Percentiles rank a stretch among this genome's conserved stretches.
phyloP scores from a whole-genome alignment of 2,888 invertebrate species.

The Rhimphoctona megacephalus region DNA sequence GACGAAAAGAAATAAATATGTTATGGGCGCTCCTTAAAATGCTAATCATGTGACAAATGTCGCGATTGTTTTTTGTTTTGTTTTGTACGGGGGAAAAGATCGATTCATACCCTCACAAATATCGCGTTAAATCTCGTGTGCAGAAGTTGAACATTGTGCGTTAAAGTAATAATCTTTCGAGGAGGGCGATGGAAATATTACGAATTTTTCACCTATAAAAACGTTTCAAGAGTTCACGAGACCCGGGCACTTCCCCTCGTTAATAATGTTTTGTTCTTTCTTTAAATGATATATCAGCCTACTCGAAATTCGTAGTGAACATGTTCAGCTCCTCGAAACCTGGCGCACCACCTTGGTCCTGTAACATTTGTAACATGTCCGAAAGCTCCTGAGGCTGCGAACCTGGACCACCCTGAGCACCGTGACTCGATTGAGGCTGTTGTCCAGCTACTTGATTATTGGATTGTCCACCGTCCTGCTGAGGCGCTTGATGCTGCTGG shows the following conservation, averaged over 20 bases:
- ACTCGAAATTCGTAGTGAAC: constrained; percentile 94
- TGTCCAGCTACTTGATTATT: constrained; percentile 80
- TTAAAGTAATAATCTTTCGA: constrained; percentile 53
- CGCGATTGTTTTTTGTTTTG: constrained; percentile 28
- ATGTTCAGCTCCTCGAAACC: constrained; percentile 96
- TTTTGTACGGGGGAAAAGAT: constrained; percentile 32
- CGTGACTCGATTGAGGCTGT: constrained; percentile 80
- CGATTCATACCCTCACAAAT: constrained; percentile 64
- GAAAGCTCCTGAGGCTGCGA: constrained; percentile 93
- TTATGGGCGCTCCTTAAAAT: constrained; percentile 61
- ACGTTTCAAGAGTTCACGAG: constrained; percentile 28
- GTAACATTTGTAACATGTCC: constrained; percentile 96
- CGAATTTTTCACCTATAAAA: constrained; percentile 23
- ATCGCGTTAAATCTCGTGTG: constrained; percentile 66
- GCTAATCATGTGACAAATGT: constrained; percentile 48
- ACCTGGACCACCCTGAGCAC: constrained; percentile 86
- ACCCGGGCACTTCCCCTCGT: background rate
- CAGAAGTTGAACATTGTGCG: constrained; percentile 67
- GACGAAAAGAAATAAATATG: constrained; percentile 65
- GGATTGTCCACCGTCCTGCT: constrained; percentile 81
- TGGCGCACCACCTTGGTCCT: constrained; percentile 92
- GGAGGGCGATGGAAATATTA: constrained; percentile 17
- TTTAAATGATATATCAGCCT: constrained; percentile 73
- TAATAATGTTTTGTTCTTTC: constrained; percentile 26
- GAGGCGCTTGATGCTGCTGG: constrained; percentile 82